Base-by-base conservation (phyloP, 2,797 vertebrate genomes). In the Neomorphus geoffroyi region DNA sequence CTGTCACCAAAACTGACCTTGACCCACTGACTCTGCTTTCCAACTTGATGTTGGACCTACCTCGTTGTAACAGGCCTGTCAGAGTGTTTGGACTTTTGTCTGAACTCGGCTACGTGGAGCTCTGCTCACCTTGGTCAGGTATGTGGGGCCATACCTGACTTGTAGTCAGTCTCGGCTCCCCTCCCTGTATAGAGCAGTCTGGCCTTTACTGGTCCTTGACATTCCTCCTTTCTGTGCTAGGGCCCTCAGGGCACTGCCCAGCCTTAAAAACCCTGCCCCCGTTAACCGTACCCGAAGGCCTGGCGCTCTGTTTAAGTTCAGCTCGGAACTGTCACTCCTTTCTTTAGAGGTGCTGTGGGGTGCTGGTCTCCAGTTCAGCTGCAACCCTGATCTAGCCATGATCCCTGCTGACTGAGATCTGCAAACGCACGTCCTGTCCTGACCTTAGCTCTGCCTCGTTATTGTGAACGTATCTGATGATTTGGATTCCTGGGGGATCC, bases 321-420 rank as follows among this genome's bases (percentile, higher is more conserved):
- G 3, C 10, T 27, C 80, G 23, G 30, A 28, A 4, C 1, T 11
- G 3, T 2, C 0, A 27, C 1, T 1, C 2, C 4, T 51, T 61
- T 4, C 2, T 6, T 46, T 15, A n/a, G 7, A 45, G 39, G 13
- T 58, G 6, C 2, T 71, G 23, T 32, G 2, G 7, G 8, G 21
- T 45, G n/a, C 4, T 83, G 21, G 5, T 8, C 8, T 67, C 12
- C 1, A 14, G 12, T 15, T 88, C 27, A 66, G 27, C 9, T 4
- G 10, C 3, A 43, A 6, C 3, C 10, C 16, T 46, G 6, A 18
- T 7, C 15, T 71, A 15, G 4, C 12, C 58, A 6, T 15, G 7
- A 53, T 11, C 3, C 6, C 12, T 69, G 14, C 22, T 61, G 39
- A 54, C 18, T 3, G 9, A 67, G 41, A 45, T 11, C 13, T 27